Percentiles rank a stretch among this genome's conserved stretches.
Conservation (phyloP, 2,888 invertebrate genomes). For the Leptura quadrifasciata region DNA sequence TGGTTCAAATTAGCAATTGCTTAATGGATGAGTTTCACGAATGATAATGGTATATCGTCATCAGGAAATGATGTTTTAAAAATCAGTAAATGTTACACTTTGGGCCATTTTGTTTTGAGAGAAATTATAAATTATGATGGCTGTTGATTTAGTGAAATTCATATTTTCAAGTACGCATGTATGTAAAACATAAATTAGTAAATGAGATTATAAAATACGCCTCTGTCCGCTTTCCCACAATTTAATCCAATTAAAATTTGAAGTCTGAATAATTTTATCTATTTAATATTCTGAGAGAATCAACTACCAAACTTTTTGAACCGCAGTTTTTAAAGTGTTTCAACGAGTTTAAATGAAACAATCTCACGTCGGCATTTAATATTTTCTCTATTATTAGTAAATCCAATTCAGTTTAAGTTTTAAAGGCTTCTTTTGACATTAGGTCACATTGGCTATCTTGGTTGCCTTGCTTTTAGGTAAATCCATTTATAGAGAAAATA, state of each 20-base stretch:
- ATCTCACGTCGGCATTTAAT: conserved; percentile 45
- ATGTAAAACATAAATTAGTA: neutral
- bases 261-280: neutral
- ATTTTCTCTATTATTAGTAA: conserved; percentile 58
- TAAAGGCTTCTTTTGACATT: conserved; percentile 63
- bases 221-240: neutral
- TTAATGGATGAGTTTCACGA: too few relatives aligned
- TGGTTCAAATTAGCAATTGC: too few relatives aligned
- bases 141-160: neutral
- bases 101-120: neutral
- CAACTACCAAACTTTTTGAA: neutral
- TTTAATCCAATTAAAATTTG: neutral
- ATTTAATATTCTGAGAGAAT: conserved; percentile 10
- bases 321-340: conserved; percentile 20
- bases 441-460: conserved; percentile 58
- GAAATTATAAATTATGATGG: neutral
- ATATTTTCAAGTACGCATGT: neutral
- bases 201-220: neutral
- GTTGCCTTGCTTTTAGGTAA: conserved; percentile 52
- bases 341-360: conserved; percentile 45
- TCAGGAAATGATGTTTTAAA: too few relatives aligned
- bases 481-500: conserved; percentile 56
- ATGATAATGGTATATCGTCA: too few relatives aligned
- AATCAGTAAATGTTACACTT: too few relatives aligned
- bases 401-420: conserved; percentile 54